Conservation (phyloP, 2,113 vertebrate species). For the Ciconia boyciana region DNA sequence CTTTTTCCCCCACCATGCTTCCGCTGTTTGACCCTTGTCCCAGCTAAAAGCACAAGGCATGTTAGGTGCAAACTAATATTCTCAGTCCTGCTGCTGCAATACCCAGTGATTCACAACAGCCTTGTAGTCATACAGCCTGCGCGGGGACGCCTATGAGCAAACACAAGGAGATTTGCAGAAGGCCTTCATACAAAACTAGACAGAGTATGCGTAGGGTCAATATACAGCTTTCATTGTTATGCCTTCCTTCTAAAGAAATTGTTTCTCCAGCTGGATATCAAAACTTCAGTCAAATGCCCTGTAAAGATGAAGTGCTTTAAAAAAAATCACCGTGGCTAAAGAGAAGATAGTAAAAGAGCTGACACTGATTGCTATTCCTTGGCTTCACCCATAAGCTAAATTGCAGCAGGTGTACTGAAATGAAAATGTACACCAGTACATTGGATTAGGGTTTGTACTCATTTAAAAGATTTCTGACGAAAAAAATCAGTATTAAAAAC, state of each 20-base stretch:
- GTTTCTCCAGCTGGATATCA: background rate
- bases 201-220: background rate
- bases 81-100: background rate
- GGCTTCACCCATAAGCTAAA: background rate
- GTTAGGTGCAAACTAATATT: background rate
- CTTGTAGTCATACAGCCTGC: background rate
- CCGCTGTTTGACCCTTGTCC: background rate
- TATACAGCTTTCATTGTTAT: background rate
- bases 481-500: background rate
- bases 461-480: background rate
- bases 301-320: background rate
- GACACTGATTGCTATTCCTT: background rate
- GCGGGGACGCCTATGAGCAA: background rate
- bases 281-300: background rate
- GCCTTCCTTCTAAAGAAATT: background rate
- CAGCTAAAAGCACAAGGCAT: background rate
- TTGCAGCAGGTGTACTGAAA: background rate
- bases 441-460: background rate
- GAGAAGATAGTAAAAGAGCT: background rate
- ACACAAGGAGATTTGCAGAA: background rate
- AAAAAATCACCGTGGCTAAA: background rate
- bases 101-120: background rate
- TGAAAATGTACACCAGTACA: background rate
- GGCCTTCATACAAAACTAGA: background rate
- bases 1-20: background rate